These are phyloP conservation scores for Aphelocoma californica DNA, from an alignment of 2,797 vertebrate genomes.

Conservation along the genomic window DNA sequence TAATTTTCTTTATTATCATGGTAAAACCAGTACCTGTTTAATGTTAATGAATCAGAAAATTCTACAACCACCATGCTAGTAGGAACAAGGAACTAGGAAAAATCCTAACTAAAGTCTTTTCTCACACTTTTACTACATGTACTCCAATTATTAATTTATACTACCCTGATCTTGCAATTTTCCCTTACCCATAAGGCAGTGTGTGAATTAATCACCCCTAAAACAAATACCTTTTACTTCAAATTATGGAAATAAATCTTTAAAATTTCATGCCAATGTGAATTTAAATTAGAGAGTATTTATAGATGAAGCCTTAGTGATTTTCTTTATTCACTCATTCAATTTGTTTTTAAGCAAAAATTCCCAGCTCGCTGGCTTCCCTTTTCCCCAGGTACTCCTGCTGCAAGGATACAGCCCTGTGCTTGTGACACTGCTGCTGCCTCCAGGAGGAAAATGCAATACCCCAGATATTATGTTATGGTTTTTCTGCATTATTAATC, in stretches of 20 bases:
- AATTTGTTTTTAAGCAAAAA: constrained; percentile 21
- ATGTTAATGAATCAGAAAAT: not conserved
- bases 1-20: not conserved
- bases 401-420: not conserved
- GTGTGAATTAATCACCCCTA: constrained; percentile 24
- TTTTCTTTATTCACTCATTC: constrained; percentile 27
- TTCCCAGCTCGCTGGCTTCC: not conserved
- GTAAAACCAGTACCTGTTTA: not conserved
- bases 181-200: constrained; percentile 14
- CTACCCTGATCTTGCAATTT: not conserved
- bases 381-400: not conserved
- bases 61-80: not conserved
- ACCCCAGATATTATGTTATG: not conserved
- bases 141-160: not conserved
- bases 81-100: constrained; percentile 4
- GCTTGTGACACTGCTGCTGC: not conserved
- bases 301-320: constrained; percentile 3
- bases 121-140: not conserved
- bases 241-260: constrained; percentile 55
- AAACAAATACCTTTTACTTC: constrained; percentile 46
- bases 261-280: constrained; percentile 15
- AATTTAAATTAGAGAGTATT: constrained; percentile 43
- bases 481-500: not conserved
- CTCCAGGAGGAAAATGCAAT: not conserved
- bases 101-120: not conserved